These are phyloP conservation scores for Manduca sexta DNA, from an alignment of 1,140 invertebrate species.

Conservation along the genomic window DNA sequence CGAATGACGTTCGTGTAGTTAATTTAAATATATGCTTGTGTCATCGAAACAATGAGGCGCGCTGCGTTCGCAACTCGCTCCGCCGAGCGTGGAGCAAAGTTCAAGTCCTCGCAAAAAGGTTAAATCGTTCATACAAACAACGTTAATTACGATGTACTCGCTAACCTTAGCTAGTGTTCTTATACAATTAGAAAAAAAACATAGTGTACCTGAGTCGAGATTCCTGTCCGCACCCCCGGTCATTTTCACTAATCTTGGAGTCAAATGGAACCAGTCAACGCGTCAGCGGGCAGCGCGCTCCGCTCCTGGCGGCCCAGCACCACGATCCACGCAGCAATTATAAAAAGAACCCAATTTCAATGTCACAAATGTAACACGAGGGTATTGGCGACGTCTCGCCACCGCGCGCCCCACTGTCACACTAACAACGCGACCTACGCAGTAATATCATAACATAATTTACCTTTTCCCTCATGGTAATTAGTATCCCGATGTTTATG, in stretches of 20 bases:
- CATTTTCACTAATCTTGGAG: conserved; percentile 31
- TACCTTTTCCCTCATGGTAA: conserved; percentile 69
- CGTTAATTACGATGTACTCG: conserved; percentile 20
- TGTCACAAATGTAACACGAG: conserved; percentile 66
- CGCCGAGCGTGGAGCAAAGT: conserved; percentile 14
- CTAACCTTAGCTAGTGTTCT: conserved; percentile 24
- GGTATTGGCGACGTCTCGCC: conserved; percentile 43
- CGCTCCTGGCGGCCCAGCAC: conserved; percentile 53
- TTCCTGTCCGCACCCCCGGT: conserved; percentile 50
- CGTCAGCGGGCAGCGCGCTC: conserved; percentile 36
- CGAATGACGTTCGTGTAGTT: too few species aligned
- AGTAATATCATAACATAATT: conserved; percentile 63
- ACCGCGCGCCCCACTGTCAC: conserved; percentile 33
- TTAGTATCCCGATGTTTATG: conserved; percentile 64
- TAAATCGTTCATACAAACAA: conserved; percentile 19
- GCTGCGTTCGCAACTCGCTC: neutral
- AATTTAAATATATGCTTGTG: neutral
- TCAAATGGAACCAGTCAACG: conserved; percentile 33
- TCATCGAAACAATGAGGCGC: neutral
- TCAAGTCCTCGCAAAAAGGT: conserved; percentile 18
- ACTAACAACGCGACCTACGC: conserved; percentile 45
- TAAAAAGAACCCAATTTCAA: conserved; percentile 71
- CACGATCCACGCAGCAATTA: conserved; percentile 68
- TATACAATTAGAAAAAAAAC: conserved; percentile 51
- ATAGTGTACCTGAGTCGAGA: conserved; percentile 51